phyloP scores from a whole-genome alignment of 92 coral and sea anemone species.

The Montipora capitata region DNA sequence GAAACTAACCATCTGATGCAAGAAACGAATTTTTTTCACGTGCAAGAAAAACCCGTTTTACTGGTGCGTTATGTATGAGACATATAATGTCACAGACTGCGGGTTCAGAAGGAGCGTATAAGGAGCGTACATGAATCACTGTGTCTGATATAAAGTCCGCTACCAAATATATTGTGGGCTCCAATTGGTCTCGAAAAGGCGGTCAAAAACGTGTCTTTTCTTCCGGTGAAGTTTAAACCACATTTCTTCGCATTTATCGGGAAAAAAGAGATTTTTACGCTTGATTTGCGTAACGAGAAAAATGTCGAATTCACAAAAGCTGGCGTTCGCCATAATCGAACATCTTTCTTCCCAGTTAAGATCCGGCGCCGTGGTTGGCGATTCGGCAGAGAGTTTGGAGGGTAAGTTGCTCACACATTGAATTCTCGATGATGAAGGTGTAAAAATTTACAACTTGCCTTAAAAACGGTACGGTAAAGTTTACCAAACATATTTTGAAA shows the following conservation, averaged over 20 bases:
- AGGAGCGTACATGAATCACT: too few relatives aligned
- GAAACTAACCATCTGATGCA: constrained; percentile 64
- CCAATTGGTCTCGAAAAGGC: not conserved
- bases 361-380: constrained; percentile 88
- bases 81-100: too few relatives aligned
- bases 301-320: constrained; percentile 86
- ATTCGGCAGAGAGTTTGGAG: constrained; percentile 94
- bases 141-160: not conserved
- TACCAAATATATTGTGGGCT: not conserved
- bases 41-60: not conserved
- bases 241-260: not conserved
- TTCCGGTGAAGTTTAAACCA: not conserved
- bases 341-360: constrained; percentile 77
- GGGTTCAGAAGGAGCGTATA: too few relatives aligned
- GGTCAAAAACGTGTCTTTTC: constrained; percentile 4
- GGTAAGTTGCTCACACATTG: constrained; percentile 59
- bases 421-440: too few relatives aligned
- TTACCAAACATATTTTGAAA: too few relatives aligned
- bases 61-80: too few relatives aligned
- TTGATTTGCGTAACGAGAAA: constrained; percentile 58
- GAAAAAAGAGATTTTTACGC: not conserved
- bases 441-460: too few relatives aligned
- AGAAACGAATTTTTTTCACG: constrained; percentile 25
- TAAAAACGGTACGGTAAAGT: too few relatives aligned
- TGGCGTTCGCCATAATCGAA: constrained; percentile 89